Percentiles rank a stretch among this genome's conserved stretches.
Conservation (phyloP, 2,113 vertebrate genomes). For the Macaca nemestrina region DNA sequence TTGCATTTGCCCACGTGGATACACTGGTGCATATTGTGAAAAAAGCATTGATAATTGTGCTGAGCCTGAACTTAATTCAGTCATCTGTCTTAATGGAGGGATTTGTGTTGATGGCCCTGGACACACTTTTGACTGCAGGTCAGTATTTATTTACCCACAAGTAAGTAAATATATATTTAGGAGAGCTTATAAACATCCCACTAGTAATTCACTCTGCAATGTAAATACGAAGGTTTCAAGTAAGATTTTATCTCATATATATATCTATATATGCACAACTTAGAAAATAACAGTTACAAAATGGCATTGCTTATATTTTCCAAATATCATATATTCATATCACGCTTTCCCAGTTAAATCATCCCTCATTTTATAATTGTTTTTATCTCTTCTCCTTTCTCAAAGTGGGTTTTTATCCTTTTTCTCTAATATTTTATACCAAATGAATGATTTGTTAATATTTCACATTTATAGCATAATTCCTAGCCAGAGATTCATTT, state of each 20-base stretch:
- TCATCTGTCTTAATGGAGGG: slow-evolving; percentile 67
- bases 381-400: neutral
- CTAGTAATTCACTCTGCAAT: neutral
- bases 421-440: neutral
- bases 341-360: neutral
- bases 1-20: slow-evolving; percentile 86
- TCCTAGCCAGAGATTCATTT: neutral
- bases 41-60: slow-evolving; percentile 76
- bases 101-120: slow-evolving; percentile 71
- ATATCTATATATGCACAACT: neutral
- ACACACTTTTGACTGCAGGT: slow-evolving; percentile 79
- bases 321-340: neutral
- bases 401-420: neutral
- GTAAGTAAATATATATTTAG: neutral
- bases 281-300: neutral
- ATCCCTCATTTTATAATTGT: neutral
- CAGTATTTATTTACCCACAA: slow-evolving; percentile 47
- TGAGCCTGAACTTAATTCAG: neutral
- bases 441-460: neutral
- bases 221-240: neutral
- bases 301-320: neutral
- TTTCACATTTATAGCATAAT: neutral
- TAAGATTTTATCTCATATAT: neutral
- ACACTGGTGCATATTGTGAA: slow-evolving; percentile 87
- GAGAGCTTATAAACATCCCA: neutral